Evolutionary conservation across 1,140 invertebrate species (phyloP).

Genomic region (Temnothorax nylanderi): DNA sequence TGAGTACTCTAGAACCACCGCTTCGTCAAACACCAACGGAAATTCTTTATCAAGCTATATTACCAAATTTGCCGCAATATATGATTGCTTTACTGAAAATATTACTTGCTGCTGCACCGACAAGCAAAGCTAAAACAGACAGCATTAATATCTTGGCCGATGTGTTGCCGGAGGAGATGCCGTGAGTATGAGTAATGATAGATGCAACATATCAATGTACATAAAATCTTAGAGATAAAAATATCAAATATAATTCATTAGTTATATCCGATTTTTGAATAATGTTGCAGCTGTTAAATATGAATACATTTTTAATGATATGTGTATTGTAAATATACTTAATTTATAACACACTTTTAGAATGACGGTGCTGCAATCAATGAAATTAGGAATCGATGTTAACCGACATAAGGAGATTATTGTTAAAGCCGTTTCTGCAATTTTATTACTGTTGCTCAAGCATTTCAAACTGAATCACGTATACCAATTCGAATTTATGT

Average conservation of each 20-base stretch:
- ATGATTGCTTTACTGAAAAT: slow-evolving; percentile 99
- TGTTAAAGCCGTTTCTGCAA: slow-evolving; percentile 98
- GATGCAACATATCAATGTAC: neutral
- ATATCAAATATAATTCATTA: neutral
- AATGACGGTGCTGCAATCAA: slow-evolving; percentile 98
- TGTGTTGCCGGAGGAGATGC: slow-evolving; percentile 98
- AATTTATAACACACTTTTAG: slow-evolving; percentile 82
- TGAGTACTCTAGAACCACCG: slow-evolving; percentile 87
- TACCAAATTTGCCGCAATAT: slow-evolving; percentile 97
- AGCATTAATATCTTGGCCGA: slow-evolving; percentile 99
- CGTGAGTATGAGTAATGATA: slow-evolving; percentile 86
- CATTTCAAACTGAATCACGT: slow-evolving; percentile 99
- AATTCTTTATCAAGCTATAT: slow-evolving; percentile 95
- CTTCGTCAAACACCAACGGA: slow-evolving; percentile 91
- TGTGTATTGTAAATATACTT: neutral
- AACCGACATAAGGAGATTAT: slow-evolving; percentile 99
- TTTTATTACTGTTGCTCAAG: slow-evolving; percentile 96
- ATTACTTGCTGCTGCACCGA: slow-evolving; percentile 97
- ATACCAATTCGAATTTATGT: slow-evolving; percentile 99
- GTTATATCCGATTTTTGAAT: neutral
- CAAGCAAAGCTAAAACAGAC: slow-evolving; percentile 98
- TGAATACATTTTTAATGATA: slow-evolving; percentile 28
- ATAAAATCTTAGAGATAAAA: neutral
- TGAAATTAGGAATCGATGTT: slow-evolving; percentile 98
- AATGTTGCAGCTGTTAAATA: neutral